Base-by-base conservation (phyloP, 2,888 invertebrate genomes). In the Dolichopus griseipennis region DNA sequence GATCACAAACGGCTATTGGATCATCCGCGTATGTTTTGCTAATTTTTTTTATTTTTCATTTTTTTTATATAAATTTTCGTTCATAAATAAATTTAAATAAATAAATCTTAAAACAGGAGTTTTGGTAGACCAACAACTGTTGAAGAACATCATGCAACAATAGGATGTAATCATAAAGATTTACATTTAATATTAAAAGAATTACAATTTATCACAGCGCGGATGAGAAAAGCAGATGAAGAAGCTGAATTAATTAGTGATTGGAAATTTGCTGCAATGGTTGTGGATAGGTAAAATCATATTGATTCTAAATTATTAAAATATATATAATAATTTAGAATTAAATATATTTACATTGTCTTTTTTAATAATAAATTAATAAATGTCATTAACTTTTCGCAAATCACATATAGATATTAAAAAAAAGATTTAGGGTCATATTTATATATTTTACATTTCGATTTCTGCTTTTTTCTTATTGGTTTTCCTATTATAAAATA, bases 201-300 rank as follows among this genome's bases (percentile, higher is more conserved):
- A 84, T 85, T 97, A 75, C 93, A 93, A 83, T 95, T 95, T 84
- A 95, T 97, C 79, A 97, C 97, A 62, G 88, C 90, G 75, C 89
- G 95, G 76, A 93, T 97, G 91, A 91, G 92, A 81, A 93, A 95
- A 81, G 91, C 95, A 68, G 97, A 97, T 78, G 93, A 95, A 76
- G 94, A 95, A 78, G 90, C 91, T 69, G 95, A 96, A 80, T 86
- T 93, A 74, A 94, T 94, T 76, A 94, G 92, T 83, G 97, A 97
- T 82, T 97, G 97, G 97, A 96, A 95, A 82, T 97, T 97, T 81
- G 97, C 97, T 69, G 97, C 96, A 73, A 95, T 97, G 94, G 97
- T 97, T 80, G 95, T 97, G 80, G 97, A 97, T 85, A 90, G 94
- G 86, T 88, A 72, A 79, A 76, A 22, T 22, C 73, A 61, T 20